A percentile compares a stretch with the other conserved stretches of the same genome.
Conservation (phyloP, 2,888 invertebrate species). For the Agriopis leucophaearia region DNA sequence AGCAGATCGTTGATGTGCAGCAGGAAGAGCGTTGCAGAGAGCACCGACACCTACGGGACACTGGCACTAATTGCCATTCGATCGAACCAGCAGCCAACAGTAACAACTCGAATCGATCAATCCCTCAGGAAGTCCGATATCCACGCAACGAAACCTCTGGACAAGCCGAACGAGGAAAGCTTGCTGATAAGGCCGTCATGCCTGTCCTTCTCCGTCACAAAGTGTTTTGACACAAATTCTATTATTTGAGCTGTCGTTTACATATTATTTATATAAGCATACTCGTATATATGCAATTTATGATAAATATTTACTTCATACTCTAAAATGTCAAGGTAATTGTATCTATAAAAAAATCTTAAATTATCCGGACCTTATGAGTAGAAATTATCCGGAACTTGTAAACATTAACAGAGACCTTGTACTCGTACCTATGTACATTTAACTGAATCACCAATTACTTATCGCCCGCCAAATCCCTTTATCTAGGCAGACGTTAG, state of each 20-base stretch:
- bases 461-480: constrained; percentile 11
- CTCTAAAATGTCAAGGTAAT: constrained; percentile 7
- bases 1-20: no score
- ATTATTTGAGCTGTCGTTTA: constrained; percentile 15
- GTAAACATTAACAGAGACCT: background rate
- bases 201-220: background rate
- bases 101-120: no score
- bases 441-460: constrained; percentile 9
- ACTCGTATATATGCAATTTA: constrained; percentile 8
- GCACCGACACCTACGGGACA: no score
- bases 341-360: background rate
- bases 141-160: no score
- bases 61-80: no score
- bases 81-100: no score
- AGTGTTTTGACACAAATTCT: constrained; percentile 14
- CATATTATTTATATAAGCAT: constrained; percentile 13
- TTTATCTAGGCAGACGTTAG: constrained; percentile 14
- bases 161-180: no score
- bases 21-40: no score
- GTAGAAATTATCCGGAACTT: background rate
- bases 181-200: no score
- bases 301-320: constrained; percentile 22
- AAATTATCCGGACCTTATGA: background rate
- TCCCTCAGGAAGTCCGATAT: no score
- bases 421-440: background rate